Base-by-base conservation (phyloP, 2,113 vertebrate species). In the Strix uralensis region DNA sequence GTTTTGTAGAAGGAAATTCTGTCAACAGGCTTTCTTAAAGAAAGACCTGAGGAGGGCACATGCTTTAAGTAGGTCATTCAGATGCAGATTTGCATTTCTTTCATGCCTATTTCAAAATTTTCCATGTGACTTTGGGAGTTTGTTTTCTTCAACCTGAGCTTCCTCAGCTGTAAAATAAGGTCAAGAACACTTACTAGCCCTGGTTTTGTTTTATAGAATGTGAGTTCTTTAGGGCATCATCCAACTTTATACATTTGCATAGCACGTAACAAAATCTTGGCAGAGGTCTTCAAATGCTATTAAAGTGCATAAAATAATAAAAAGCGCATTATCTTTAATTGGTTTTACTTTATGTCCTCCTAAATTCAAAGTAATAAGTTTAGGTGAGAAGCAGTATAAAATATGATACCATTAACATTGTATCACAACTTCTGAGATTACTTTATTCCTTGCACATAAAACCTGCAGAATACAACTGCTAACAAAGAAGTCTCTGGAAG, bases 21-120 rank as follows among this genome's bases (percentile, higher is more conserved):
- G 15, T 46, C 29, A 83, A 34, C 7, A 23, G 7, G 5, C 5
- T 69, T 88, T 16, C 30, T 62, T 79, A 13, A 74, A 62, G 34
- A 40, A 4, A 58, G 15, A 75, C 17, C 13, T 11, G 11, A 82
- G 23, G 8, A 70, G 27, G 18, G 23, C 13, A 38, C 0, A 0
- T 66, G 10, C 9, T 71, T 91, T 52, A 47, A 69, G 17, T 13
- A 52, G 5, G 9, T 86, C 15, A 38, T 81, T 66, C 51, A 81
- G 21, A 71, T 42, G 40, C 27, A 61, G 40, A 52, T 23, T 3
- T 77, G 27, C 8, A 22, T 61, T 40, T 77, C 9, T 16, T 42
- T 57, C 12, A 15, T n/a, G 2, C 3, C 15, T 77, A 7, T 57
- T 83, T 47, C 15, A 59, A 17, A 74, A 42, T 49, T 81, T 84